A percentile compares a stretch with the other conserved stretches of the same genome.
Conservation (phyloP, 1,140 invertebrate genomes). For the Drosophila kepulauana region DNA sequence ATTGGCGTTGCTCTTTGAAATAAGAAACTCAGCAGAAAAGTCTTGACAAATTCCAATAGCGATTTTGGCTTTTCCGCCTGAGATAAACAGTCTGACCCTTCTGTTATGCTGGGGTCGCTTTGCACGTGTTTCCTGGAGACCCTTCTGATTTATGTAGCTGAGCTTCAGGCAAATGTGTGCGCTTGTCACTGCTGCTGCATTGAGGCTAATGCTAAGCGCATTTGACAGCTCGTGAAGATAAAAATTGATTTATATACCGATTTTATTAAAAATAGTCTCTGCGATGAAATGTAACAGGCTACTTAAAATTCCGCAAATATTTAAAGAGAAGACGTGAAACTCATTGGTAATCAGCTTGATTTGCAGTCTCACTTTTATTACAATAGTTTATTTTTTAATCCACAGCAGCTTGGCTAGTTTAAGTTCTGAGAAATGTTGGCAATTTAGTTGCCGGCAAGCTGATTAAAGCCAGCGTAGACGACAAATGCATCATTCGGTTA, state of each 20-base stretch:
- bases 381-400: too few species aligned
- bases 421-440: too few species aligned
- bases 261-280: constrained; percentile 45
- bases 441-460: too few species aligned
- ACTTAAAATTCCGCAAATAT: neutral
- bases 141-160: constrained; percentile 65
- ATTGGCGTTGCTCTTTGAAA: neutral
- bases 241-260: constrained; percentile 68
- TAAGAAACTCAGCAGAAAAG: constrained; percentile 1
- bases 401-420: too few species aligned
- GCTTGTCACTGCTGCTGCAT: constrained; percentile 13
- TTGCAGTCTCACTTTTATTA: too few species aligned
- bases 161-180: constrained; percentile 56
- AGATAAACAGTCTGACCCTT: constrained; percentile 56
- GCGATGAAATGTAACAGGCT: neutral
- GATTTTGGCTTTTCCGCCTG: constrained; percentile 19
- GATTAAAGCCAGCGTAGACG: neutral
- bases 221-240: constrained; percentile 40
- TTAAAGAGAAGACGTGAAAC: neutral
- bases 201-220: constrained; percentile 32
- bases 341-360: neutral
- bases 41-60: constrained; percentile 44
- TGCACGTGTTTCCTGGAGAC: constrained; percentile 56
- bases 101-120: constrained; percentile 30
- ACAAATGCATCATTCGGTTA: constrained; percentile 4